Evolutionary conservation across 2,113 vertebrate species (phyloP).

Genomic region (Nansenia antarctica): DNA sequence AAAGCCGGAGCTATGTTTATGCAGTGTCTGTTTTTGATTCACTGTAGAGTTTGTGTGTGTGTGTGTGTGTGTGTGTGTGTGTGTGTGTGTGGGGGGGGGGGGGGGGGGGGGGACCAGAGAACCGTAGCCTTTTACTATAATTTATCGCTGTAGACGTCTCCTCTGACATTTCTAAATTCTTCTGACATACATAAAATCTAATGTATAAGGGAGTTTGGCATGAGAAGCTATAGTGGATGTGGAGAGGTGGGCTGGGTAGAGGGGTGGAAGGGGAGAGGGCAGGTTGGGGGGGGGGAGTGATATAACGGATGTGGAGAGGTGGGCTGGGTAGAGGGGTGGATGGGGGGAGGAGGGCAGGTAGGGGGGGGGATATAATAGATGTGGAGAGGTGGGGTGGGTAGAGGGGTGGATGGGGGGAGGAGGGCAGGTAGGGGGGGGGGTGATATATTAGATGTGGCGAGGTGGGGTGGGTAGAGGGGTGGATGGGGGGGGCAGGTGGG

Average conservation of each 20-base stretch:
- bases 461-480: not conserved
- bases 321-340: conserved; percentile 5
- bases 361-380: not conserved
- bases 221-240: not conserved
- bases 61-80: no score
- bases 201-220: conserved; percentile 20
- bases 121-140: not conserved
- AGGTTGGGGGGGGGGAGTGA: no score
- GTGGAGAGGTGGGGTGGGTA: not conserved
- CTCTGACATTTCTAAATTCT: conserved; percentile 30
- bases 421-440: not conserved
- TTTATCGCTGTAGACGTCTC: conserved; percentile 8
- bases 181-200: conserved; percentile 17
- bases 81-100: no score
- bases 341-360: not conserved
- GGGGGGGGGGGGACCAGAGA: conserved; percentile 12
- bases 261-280: conserved; percentile 15
- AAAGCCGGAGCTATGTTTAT: not conserved
- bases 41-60: no score
- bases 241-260: not conserved
- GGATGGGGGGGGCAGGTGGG: no score
- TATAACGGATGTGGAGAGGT: not conserved
- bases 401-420: not conserved
- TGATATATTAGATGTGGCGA: not conserved
- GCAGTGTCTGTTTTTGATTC: conserved; percentile 47